These are phyloP conservation scores for Colaptes auratus DNA, from an alignment of 2,113 vertebrate species.

Conservation along the genomic window DNA sequence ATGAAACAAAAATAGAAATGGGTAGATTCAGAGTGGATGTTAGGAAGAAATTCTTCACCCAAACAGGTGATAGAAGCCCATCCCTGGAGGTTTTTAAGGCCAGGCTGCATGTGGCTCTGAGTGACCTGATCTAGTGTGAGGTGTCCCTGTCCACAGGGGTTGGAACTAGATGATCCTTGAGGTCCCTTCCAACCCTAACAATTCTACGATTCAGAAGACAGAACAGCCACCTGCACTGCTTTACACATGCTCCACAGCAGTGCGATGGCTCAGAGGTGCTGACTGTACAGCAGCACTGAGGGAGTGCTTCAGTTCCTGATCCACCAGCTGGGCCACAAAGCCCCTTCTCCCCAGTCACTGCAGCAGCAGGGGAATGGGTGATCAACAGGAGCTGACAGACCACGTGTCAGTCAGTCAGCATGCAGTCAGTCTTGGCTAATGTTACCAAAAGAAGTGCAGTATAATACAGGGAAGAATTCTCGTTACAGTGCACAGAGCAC, in stretches of 20 bases:
- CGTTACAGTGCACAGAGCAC: background rate
- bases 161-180: too few relatives aligned
- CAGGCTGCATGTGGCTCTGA: too few relatives aligned
- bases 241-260: background rate
- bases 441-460: background rate
- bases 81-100: too few relatives aligned
- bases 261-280: background rate
- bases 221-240: background rate
- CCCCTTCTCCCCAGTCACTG: fast-evolving
- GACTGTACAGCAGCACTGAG: background rate
- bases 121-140: too few relatives aligned
- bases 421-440: background rate
- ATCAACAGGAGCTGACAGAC: background rate
- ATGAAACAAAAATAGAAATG: too few relatives aligned
- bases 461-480: background rate
- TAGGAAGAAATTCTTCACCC: too few relatives aligned
- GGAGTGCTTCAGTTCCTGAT: background rate
- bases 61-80: too few relatives aligned
- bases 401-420: too few relatives aligned
- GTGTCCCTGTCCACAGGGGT: too few relatives aligned
- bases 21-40: too few relatives aligned
- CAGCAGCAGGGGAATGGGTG: fast-evolving
- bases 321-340: background rate
- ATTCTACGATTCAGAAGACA: background rate
- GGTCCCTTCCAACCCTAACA: too few relatives aligned